Evolutionary conservation across 1,140 invertebrate species (phyloP), one percentile per base, ranked within the genome.

Genomic region (Hylyphantes graminicola): DNA sequence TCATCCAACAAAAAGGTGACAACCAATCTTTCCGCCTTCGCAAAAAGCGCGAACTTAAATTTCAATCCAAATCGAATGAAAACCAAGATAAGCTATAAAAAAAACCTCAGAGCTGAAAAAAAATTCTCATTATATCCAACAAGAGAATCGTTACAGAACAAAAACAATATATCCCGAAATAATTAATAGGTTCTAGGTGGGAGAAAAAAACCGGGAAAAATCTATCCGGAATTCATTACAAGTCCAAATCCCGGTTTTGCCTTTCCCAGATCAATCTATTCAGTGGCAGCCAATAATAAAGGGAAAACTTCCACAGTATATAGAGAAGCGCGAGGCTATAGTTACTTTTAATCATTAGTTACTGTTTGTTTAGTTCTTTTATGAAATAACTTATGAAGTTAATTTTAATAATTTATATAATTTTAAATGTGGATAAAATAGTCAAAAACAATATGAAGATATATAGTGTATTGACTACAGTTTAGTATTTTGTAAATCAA

Each of bases 171-270:
- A 53, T 48, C 53, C 72, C 19, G 17, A 73, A 75, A 83, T 83
- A 83, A 83, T 83, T 83, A 83, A 83, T 65, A 72, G 48, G 50
- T 65, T 13, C 35, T 35, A 35, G 35, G 35, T 35, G 35, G 61
- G 17, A 11, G n/a, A 83, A 51, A 65, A 67, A 75, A 83, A 83
- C 64, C n/a, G 63, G 53, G 35, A 73, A 55, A 63, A 19, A 64
- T 13, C 55, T 55, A 64, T 83, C 70, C 80, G 80, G 80, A 83
- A 83, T 83, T 83, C 80, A 83, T 83, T 83, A 83, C 80, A 83
- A 74, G 50, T 75, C 80, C 50, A 83, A 83, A 83, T 83, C 80
- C 80, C 80, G 50, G 80, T 83, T 83, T 83, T 75, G 70, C 80
- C 61, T 64, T 74, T 83, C 59, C 48, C 70, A 74, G 67, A 83